These are phyloP conservation scores for Ectobius pallidus DNA, from an alignment of 2,888 invertebrate genomes.

Conservation along the genomic window DNA sequence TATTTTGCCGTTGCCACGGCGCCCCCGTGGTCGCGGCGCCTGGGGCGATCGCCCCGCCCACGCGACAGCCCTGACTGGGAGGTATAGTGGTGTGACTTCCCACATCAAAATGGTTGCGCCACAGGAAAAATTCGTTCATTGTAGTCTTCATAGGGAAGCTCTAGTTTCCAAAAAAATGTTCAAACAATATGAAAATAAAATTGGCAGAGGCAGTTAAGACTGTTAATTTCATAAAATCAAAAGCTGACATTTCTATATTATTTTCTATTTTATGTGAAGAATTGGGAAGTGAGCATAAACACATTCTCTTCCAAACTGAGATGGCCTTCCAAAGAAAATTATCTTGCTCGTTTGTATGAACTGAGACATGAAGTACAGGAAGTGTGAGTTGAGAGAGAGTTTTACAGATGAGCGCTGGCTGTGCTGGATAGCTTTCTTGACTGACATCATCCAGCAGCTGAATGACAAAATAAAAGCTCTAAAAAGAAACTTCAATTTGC, in stretches of 20 bases:
- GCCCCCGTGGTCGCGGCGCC: too few relatives aligned
- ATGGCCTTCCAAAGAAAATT: not conserved
- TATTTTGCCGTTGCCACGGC: too few relatives aligned
- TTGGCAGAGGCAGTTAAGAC: not conserved
- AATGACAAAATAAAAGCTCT: too few relatives aligned
- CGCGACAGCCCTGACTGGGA: too few relatives aligned
- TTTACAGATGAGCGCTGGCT: not conserved
- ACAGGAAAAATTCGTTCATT: not conserved
- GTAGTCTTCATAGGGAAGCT: slow-evolving; percentile 9
- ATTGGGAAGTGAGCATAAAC: not conserved
- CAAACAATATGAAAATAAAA: not conserved
- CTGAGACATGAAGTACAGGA: not conserved
- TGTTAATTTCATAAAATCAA: slow-evolving; percentile 3
- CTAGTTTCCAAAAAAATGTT: not conserved
- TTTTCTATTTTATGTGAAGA: slow-evolving; percentile 11
- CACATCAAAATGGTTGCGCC: not conserved
- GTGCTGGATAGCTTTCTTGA: not conserved
- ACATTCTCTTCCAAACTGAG: slow-evolving; percentile 9
- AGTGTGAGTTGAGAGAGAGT: too few relatives aligned
- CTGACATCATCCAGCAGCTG: too few relatives aligned
- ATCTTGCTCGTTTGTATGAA: not conserved
- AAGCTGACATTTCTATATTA: not conserved
- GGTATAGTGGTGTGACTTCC: not conserved
- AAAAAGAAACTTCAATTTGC: too few relatives aligned
- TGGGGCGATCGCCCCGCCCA: too few relatives aligned